Evolutionary conservation across 2,113 vertebrate genomes (phyloP), one percentile per base, ranked within the genome.

Genomic region (Apus apus): DNA sequence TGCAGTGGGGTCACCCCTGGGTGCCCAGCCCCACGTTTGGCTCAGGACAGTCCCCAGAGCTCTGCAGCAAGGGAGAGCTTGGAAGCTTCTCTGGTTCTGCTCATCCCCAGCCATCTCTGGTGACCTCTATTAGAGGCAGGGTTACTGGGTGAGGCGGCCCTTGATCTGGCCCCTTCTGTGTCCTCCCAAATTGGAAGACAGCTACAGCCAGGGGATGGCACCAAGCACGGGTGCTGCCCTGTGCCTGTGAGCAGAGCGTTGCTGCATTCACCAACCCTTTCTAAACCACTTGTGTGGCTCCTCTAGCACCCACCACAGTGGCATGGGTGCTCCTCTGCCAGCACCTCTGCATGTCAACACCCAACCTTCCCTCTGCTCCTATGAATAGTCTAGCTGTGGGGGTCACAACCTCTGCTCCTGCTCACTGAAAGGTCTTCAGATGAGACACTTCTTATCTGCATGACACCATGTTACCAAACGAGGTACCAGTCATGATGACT

Each of bases 401-500:
- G 50, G 48, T 58, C 60, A 3, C 3, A 79, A 13, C 64, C 36
- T 65, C 43, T 32, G 72, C 73, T 40, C 45, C 25, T 81, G 23
- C 12, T 34, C 45, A 0, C 60, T 3, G 11, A 12, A 22, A 85
- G 18, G 6, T 13, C 64, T 45, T 13, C 53, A 34, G 85, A 11
- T 27, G 30, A 40, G 21, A 4, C 5, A 7, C 19, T 1, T 11
- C 6, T 19, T 48, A n/a, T 36, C 75, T 76, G 64, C 51, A 2
- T 1, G 36, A 19, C 0, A 3, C 29, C 0, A 0, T 12, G 46
- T 14, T 9, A 29, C 26, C 50, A 34, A 64, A n/a, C 0, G 36
- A 4, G 0, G 0, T 40, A 13, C 58, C 22, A 3, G 21, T 15
- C 51, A 4, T 1, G 23, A 2, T 0, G 50, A 38, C 6, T 8